A percentile compares a stretch with the other conserved stretches of the same genome.
These are phyloP conservation scores for Manis crassicaudata DNA, from an alignment of 2,797 vertebrate species.

Conservation along the genomic window DNA sequence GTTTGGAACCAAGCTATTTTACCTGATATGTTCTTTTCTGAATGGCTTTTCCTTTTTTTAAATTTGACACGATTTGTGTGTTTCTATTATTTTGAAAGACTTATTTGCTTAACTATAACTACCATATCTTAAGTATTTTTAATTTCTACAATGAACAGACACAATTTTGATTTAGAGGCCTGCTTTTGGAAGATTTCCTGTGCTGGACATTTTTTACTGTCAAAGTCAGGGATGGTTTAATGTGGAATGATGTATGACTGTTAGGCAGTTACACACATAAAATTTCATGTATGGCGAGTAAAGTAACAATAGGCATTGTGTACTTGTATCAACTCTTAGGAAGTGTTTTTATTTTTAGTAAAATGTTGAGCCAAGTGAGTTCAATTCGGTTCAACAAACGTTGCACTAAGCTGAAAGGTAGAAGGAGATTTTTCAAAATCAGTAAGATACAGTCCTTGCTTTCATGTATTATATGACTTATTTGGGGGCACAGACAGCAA, in stretches of 20 bases:
- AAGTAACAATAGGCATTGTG: background rate
- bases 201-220: background rate
- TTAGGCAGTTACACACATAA: too few relatives aligned
- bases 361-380: background rate
- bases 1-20: background rate
- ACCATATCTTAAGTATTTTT: background rate
- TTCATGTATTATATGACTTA: background rate
- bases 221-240: background rate
- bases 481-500: background rate
- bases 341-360: constrained; percentile 20
- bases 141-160: background rate
- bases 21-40: background rate
- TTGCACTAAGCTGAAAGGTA: background rate
- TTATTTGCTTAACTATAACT: background rate
- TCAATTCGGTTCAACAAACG: background rate
- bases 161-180: background rate
- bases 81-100: background rate
- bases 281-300: background rate
- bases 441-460: too few relatives aligned
- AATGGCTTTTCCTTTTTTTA: constrained; percentile 7
- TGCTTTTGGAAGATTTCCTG: constrained; percentile 15
- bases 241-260: background rate
- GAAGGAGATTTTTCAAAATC: background rate
- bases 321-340: background rate
- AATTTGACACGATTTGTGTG: background rate